A percentile compares a stretch with the other conserved stretches of the same genome.
phyloP scores from a whole-genome alignment of 2,888 invertebrate species.

The Phoronis australis region DNA sequence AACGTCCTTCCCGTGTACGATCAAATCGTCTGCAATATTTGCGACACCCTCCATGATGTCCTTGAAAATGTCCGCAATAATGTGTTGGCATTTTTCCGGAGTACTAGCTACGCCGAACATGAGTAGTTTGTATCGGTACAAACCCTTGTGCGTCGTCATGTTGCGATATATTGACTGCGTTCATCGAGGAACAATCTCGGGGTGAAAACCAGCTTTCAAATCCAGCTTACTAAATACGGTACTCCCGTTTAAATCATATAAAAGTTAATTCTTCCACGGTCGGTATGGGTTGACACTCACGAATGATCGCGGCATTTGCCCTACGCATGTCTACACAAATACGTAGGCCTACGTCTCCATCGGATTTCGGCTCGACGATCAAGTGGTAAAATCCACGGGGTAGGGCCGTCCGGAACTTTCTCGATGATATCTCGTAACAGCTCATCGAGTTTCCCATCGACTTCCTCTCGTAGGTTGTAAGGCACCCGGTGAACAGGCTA shows the following conservation, averaged over 20 bases:
- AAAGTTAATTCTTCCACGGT: too few relatives aligned
- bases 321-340: too few relatives aligned
- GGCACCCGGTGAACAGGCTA: too few relatives aligned
- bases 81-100: constrained; percentile 19
- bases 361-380: too few relatives aligned
- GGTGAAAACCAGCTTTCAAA: constrained; percentile 22
- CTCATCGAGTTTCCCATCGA: too few relatives aligned
- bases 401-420: too few relatives aligned
- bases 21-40: constrained; percentile 19
- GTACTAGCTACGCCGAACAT: constrained; percentile 20
- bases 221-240: constrained; percentile 24
- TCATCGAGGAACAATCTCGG: constrained; percentile 19
- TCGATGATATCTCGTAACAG: too few relatives aligned
- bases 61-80: constrained; percentile 11
- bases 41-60: constrained; percentile 8
- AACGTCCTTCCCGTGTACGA: constrained; percentile 14
- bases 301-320: too few relatives aligned
- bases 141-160: constrained; percentile 22
- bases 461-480: too few relatives aligned
- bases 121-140: constrained; percentile 19
- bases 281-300: too few relatives aligned
- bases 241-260: constrained; percentile 10
- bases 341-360: too few relatives aligned
- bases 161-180: constrained; percentile 21
- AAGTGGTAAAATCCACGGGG: too few relatives aligned